phyloP scores from a whole-genome alignment of 1,140 invertebrate genomes.

The Ylistrum balloti region DNA sequence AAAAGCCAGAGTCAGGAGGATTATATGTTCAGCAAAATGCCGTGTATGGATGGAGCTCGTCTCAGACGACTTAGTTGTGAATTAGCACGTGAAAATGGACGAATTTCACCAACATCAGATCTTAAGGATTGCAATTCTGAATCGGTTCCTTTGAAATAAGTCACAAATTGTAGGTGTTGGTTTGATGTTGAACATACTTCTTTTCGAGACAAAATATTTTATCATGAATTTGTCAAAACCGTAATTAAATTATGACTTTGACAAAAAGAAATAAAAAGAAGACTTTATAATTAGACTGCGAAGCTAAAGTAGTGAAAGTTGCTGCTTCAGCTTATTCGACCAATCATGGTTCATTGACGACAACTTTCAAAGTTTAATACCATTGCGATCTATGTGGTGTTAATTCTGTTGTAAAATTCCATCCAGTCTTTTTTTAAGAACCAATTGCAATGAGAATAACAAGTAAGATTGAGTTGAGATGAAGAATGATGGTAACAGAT shows the following conservation, averaged over 20 bases:
- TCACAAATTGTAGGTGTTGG: neutral
- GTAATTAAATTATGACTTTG: neutral
- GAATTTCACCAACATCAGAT: constrained; percentile 67
- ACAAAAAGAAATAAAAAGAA: neutral
- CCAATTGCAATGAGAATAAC: neutral
- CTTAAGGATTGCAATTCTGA: neutral
- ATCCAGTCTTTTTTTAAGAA: neutral
- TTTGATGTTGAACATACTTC: neutral
- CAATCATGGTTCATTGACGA: neutral
- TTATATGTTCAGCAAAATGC: constrained; percentile 55
- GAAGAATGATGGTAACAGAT: neutral
- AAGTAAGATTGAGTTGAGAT: neutral
- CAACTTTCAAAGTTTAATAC: neutral
- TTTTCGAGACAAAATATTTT: neutral
- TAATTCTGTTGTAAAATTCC: neutral
- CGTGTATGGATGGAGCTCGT: constrained; percentile 40
- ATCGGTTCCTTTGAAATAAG: neutral
- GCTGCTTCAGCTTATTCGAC: neutral
- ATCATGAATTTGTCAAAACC: neutral
- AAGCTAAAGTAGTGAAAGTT: neutral
- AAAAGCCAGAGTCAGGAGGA: constrained; percentile 64
- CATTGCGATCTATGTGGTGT: neutral
- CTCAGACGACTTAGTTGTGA: constrained; percentile 74
- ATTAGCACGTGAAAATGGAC: constrained; percentile 72
- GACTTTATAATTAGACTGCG: too few relatives aligned